Conservation (phyloP, 2,888 invertebrate genomes). For the Pristionchus fissidentatus region DNA sequence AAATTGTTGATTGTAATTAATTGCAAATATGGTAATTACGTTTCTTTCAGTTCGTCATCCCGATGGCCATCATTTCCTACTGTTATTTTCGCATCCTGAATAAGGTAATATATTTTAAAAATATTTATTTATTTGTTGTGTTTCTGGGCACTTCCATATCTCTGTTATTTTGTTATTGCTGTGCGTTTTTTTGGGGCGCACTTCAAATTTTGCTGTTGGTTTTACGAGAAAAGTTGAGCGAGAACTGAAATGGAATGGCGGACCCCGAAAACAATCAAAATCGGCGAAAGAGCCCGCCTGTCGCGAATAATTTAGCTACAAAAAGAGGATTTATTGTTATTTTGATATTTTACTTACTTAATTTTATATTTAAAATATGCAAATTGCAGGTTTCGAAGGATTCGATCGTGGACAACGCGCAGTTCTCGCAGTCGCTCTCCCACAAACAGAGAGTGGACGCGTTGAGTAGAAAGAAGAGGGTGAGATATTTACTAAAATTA, state of each 20-base stretch:
- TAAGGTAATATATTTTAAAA: constrained; percentile 60
- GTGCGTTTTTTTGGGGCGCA: no score
- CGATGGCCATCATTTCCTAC: constrained; percentile 74
- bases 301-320: neutral
- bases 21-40: neutral
- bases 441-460: constrained; percentile 72
- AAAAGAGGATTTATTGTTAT: neutral
- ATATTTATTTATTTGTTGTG: neutral
- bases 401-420: constrained; percentile 73
- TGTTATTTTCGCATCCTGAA: constrained; percentile 74
- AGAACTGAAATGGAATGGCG: neutral
- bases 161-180: no score
- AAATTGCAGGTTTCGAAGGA: constrained; percentile 64
- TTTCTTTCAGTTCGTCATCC: constrained; percentile 70
- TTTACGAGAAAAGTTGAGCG: no score
- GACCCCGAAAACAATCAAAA: neutral
- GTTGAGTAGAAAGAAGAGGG: constrained; percentile 66
- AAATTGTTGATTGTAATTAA: no score
- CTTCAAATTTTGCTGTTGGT: no score
- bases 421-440: constrained; percentile 71
- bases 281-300: neutral
- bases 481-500: constrained; percentile 21
- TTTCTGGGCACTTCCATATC: neutral
- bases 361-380: neutral
- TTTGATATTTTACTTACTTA: neutral